Evolutionary conservation across 2,888 invertebrate genomes (phyloP).

Genomic region (Spialia ferax): DNA sequence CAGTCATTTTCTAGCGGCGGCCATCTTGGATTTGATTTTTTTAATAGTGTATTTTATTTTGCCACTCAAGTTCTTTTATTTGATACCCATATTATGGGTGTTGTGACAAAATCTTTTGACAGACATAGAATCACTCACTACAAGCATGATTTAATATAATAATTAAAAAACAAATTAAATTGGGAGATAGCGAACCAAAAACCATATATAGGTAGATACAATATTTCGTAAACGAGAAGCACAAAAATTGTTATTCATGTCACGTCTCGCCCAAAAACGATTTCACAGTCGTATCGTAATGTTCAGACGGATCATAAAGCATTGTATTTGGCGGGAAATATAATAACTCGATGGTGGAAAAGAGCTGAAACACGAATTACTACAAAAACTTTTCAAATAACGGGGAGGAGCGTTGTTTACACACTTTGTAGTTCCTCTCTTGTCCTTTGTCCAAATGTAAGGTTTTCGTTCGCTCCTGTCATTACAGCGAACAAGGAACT

Average conservation of each 20-base stretch:
- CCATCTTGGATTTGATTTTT: too few species aligned
- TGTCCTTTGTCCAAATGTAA: conserved; percentile 42
- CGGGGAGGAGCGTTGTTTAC: conserved; percentile 75
- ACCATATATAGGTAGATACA: too few species aligned
- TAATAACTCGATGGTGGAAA: conserved; percentile 5
- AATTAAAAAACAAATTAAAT: neutral
- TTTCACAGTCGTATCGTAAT: conserved; percentile 22
- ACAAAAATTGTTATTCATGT: conserved; percentile 1
- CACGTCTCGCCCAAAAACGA: conserved; percentile 24
- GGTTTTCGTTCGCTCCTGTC: neutral
- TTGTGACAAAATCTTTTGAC: too few species aligned
- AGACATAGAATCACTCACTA: too few species aligned
- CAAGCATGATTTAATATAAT: neutral
- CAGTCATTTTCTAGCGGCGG: too few species aligned
- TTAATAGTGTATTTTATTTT: too few species aligned
- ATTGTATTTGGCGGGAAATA: conserved; percentile 13
- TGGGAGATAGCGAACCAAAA: neutral
- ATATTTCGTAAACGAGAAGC: neutral
- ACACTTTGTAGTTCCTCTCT: conserved; percentile 64
- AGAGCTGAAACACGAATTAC: conserved; percentile 31
- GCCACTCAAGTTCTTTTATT: too few species aligned
- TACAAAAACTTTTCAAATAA: conserved; percentile 76
- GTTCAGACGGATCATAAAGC: conserved; percentile 21
- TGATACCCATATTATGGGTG: too few species aligned
- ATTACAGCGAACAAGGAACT: neutral